phyloP scores from a whole-genome alignment of 2,888 invertebrate species.

The Lordiphosa fenestrarum region DNA sequence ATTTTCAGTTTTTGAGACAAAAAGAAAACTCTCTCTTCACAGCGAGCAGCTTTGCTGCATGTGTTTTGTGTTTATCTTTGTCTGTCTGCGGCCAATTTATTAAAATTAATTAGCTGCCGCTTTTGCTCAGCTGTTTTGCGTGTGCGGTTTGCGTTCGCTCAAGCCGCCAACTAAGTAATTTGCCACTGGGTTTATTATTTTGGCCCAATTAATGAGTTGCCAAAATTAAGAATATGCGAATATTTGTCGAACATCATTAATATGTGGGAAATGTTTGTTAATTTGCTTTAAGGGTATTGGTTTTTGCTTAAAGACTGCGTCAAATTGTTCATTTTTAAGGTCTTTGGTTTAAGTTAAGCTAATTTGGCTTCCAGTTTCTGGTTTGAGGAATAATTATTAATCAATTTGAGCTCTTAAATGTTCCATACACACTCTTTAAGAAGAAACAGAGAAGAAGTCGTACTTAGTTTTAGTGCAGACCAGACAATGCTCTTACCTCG shows the following conservation, averaged over 20 bases:
- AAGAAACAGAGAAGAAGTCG: too few species aligned
- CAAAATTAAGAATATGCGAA: conserved; percentile 22
- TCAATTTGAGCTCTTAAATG: too few species aligned
- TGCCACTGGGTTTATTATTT: conserved; percentile 26
- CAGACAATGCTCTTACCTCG: too few species aligned
- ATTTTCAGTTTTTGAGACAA: conserved; percentile 60
- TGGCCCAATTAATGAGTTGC: conserved; percentile 20
- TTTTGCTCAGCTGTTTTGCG: conserved; percentile 31
- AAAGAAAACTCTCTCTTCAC: conserved; percentile 3
- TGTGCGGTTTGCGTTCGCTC: conserved; percentile 50
- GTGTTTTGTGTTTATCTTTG: conserved; percentile 21
- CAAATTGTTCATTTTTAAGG: too few species aligned
- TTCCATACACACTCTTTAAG: too few species aligned
- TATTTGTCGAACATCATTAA: conserved; percentile 18
- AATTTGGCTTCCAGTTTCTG: too few species aligned
- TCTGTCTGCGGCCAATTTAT: conserved; percentile 69
- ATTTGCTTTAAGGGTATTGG: neutral
- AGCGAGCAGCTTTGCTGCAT: neutral
- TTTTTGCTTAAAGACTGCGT: too few species aligned
- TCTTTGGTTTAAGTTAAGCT: too few species aligned
- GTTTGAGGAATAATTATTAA: too few species aligned
- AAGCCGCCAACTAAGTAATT: conserved; percentile 28
- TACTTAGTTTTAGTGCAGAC: too few species aligned
- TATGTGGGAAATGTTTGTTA: neutral
- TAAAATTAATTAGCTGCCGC: conserved; percentile 72